A percentile compares a stretch with the other conserved stretches of the same genome.
Conservation (phyloP, 2,113 vertebrate species). For the Boleophthalmus pectinirostris region DNA sequence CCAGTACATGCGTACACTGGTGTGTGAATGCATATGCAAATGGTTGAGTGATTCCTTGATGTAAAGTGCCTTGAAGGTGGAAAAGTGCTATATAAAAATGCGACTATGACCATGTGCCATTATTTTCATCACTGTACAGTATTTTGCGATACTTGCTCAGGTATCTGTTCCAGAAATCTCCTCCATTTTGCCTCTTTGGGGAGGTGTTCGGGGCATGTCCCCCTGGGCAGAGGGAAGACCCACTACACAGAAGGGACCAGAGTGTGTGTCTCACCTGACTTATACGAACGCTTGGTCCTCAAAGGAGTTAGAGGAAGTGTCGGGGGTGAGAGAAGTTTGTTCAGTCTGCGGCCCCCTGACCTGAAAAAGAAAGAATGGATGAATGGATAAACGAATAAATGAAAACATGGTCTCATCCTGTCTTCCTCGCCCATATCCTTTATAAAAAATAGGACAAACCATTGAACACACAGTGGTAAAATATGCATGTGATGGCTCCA, state of each 20-base stretch:
- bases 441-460: conserved; percentile 4
- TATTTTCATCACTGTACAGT: too few relatives aligned
- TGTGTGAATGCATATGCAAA: too few relatives aligned
- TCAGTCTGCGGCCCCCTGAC: neutral
- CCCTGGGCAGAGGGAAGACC: too few relatives aligned
- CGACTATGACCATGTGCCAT: too few relatives aligned
- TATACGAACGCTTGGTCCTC: neutral
- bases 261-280: neutral
- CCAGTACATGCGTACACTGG: too few relatives aligned
- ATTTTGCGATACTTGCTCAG: too few relatives aligned
- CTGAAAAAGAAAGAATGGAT: neutral
- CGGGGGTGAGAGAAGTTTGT: neutral
- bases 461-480: neutral
- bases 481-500: conserved; percentile 1
- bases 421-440: neutral
- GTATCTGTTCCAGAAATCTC: too few relatives aligned
- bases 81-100: too few relatives aligned
- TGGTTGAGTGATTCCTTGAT: too few relatives aligned
- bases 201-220: too few relatives aligned
- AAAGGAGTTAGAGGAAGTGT: neutral
- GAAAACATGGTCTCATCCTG: neutral
- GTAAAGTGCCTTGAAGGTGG: too few relatives aligned
- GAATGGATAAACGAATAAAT: neutral
- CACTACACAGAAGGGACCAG: neutral
- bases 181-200: too few relatives aligned